These are phyloP conservation scores for Turdus rufiventris DNA, from an alignment of 2,113 vertebrate species.

Conservation along the genomic window DNA sequence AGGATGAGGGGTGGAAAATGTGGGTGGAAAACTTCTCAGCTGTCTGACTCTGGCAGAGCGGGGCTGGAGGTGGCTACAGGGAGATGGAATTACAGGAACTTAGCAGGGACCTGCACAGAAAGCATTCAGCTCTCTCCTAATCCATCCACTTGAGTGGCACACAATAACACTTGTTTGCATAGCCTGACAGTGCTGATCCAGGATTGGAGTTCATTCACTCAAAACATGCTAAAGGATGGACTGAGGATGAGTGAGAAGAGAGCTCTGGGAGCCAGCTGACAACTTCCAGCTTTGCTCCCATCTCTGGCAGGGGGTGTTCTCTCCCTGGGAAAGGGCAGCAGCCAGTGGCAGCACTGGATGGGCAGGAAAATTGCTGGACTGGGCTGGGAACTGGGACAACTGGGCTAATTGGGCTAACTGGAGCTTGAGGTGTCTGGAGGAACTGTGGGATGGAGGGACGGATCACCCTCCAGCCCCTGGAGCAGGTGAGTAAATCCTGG, in stretches of 20 bases:
- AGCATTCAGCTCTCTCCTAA: not conserved
- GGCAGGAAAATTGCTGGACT: not conserved
- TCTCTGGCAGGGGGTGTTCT: not conserved
- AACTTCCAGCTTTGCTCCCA: not conserved
- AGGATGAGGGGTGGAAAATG: slow-evolving; percentile 12
- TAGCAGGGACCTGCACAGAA: not conserved
- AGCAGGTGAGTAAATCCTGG: not conserved
- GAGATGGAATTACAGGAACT: not conserved
- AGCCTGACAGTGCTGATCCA: not conserved
- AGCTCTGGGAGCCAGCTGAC: not conserved
- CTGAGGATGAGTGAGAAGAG: not conserved
- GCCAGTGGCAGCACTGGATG: accelerated
- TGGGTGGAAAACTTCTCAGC: slow-evolving; percentile 48
- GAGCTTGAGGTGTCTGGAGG: not conserved
- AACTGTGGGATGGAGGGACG: accelerated
- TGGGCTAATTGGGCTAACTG: too few relatives aligned
- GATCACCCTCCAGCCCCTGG: not conserved
- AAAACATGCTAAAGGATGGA: slow-evolving; percentile 2
- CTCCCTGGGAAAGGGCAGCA: not conserved
- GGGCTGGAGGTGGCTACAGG: not conserved
- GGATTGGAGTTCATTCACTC: not conserved
- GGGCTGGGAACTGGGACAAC: not conserved
- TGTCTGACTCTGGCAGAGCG: slow-evolving; percentile 18
- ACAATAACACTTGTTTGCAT: not conserved
- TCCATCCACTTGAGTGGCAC: slow-evolving; percentile 33